These are phyloP conservation scores for Rhyzopertha dominica DNA, from an alignment of 1,140 invertebrate genomes.

Conservation along the genomic window DNA sequence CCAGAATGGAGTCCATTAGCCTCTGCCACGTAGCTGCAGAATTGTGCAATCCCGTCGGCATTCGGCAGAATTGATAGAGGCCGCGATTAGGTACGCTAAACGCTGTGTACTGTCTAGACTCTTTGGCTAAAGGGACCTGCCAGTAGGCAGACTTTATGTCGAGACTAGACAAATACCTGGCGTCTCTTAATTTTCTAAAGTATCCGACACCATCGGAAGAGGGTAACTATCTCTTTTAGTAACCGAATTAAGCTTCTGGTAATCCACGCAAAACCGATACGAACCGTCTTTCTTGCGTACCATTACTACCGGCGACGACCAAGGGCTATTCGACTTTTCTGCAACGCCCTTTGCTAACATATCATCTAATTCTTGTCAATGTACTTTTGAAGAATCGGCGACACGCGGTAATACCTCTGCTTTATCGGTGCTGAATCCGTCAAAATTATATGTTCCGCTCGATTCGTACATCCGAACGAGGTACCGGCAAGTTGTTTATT, in stretches of 20 bases:
- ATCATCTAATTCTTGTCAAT: slow-evolving; percentile 7
- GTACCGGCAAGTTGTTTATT: too few relatives aligned
- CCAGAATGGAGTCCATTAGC: slow-evolving; percentile 7
- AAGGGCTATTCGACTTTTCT: background rate
- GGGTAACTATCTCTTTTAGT: slow-evolving; percentile 35
- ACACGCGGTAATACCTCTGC: background rate
- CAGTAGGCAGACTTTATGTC: slow-evolving; percentile 29
- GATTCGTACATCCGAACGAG: too few relatives aligned
- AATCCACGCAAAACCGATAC: slow-evolving; percentile 46
- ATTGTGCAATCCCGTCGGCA: slow-evolving; percentile 46
- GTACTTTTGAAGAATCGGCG: background rate
- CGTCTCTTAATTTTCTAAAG: slow-evolving; percentile 26
- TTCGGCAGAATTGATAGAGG: slow-evolving; percentile 38
- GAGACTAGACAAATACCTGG: slow-evolving; percentile 24
- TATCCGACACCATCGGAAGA: slow-evolving; percentile 20
- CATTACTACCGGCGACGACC: background rate
- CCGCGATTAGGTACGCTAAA: slow-evolving; percentile 39
- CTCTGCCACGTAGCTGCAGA: slow-evolving; percentile 27
- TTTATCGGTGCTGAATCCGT: too few relatives aligned
- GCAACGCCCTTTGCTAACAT: background rate
- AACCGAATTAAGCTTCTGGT: slow-evolving; percentile 43
- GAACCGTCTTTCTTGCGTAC: background rate
- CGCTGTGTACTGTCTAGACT: slow-evolving; percentile 37
- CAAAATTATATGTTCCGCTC: too few relatives aligned
- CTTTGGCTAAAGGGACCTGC: slow-evolving; percentile 24